phyloP scores from a whole-genome alignment of 2,888 invertebrate genomes.

The Xestobium rufovillosum region DNA sequence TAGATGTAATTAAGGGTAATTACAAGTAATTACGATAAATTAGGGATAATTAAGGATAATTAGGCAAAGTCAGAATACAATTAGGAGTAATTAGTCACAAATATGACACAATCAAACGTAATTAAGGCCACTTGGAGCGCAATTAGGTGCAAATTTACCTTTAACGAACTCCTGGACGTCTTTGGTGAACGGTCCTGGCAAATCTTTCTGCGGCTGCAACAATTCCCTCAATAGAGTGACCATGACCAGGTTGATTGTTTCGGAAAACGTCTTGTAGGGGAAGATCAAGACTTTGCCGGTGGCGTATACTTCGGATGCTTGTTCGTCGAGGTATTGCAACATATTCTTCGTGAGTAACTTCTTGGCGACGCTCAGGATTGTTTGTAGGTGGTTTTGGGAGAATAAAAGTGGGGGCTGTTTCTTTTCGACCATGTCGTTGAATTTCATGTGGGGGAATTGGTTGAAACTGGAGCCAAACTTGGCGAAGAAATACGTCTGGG shows the following conservation, averaged over 20 bases:
- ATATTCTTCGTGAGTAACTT: slow-evolving; percentile 79
- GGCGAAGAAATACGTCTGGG: slow-evolving; percentile 80
- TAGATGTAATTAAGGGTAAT: too few relatives aligned
- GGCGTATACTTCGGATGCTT: slow-evolving; percentile 70
- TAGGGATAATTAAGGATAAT: too few relatives aligned
- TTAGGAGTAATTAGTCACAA: too few relatives aligned
- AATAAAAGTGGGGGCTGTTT: slow-evolving; percentile 56
- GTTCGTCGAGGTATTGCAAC: slow-evolving; percentile 68
- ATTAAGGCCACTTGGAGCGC: too few relatives aligned
- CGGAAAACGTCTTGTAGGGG: slow-evolving; percentile 91
- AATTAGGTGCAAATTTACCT: too few relatives aligned
- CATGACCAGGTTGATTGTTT: slow-evolving; percentile 88
- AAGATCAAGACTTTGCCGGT: slow-evolving; percentile 66
- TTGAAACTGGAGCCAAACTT: slow-evolving; percentile 91
- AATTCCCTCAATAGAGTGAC: slow-evolving; percentile 87
- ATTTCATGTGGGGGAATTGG: slow-evolving; percentile 76
- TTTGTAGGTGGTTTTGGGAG: slow-evolving; percentile 70
- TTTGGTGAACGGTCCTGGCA: slow-evolving; percentile 83
- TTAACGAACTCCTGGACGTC: slow-evolving; percentile 65
- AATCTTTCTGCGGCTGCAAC: slow-evolving; percentile 80
- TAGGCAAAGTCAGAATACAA: too few relatives aligned
- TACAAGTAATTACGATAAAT: too few relatives aligned
- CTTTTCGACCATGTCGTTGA: slow-evolving; percentile 65
- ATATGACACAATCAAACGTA: too few relatives aligned
- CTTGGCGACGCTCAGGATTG: slow-evolving; percentile 73